Base-by-base conservation (phyloP, 2,888 invertebrate species). In the Fragum fragum region DNA sequence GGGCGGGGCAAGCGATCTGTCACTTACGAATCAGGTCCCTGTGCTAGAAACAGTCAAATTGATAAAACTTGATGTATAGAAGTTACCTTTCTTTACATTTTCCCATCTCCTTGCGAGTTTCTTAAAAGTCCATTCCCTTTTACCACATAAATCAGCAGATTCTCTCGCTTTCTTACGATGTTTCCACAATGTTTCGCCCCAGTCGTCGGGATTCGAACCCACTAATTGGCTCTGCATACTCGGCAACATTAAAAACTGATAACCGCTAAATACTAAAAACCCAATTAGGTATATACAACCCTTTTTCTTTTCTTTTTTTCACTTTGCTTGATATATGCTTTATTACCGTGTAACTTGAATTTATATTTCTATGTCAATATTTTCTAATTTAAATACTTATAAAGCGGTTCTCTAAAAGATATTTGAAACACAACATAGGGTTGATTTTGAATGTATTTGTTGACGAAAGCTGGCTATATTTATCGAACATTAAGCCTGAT, bases 31-130 rank as follows among this genome's bases (percentile, higher is more conserved):
- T 7, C 11, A 7, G 21, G 6, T 16, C 7, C 6, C n/a, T 21
- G 21, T 55, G 16, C 7, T n/a, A n/a, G n/a, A n/a, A n/a, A n/a
- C n/a, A n/a, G n/a, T n/a, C n/a, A n/a, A n/a, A 5, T 28, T 26
- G 59, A 59, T 11, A 53, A 6, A 6, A n/a, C 6, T 16, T 53
- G 18, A 53, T 21, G 18, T 6, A 53, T 6, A 11, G 53, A 59
- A 26, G 36, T 14, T 66, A 66, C 66, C 66, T 23, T 14, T 23
- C 18, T 42, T 28, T 11, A 66, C 66, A 39, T 66, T 66, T 21
- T 42, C 36, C 66, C 66, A 66, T 66, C 66, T 66, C 23, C 36
- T 36, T 9, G 42, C 42, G 18, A 66, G 66, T 42, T 66, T 66
- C 26, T 42, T n/a, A 23, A 66, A 66, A 3, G 66, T 42, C 42